phyloP scores from a whole-genome alignment of 1,140 invertebrate species.

The Brachionus paranguensis region DNA sequence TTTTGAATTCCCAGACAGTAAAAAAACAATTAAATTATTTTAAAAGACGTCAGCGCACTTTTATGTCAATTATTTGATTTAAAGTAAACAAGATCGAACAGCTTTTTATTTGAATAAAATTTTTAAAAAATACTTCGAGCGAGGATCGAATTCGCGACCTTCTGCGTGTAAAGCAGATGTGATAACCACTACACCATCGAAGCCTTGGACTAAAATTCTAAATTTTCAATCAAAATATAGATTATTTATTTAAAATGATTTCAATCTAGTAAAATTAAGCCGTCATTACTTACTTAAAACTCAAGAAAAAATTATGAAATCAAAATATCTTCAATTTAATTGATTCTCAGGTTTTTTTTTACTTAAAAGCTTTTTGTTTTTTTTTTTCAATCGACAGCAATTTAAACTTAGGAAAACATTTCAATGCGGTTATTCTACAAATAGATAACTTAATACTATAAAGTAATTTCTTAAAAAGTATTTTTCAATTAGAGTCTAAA shows the following conservation, averaged over 20 bases:
- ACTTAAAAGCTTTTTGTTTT: not conserved
- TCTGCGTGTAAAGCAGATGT: constrained; percentile 55
- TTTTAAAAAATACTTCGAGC: constrained; percentile 44
- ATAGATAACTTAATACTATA: not conserved
- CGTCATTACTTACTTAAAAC: too few species aligned
- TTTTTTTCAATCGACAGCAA: not conserved
- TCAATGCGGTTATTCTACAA: not conserved
- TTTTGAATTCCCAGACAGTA: not conserved
- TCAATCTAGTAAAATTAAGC: not conserved
- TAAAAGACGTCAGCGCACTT: not conserved
- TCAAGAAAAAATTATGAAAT: not conserved
- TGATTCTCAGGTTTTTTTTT: not conserved
- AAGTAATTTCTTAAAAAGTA: too few species aligned
- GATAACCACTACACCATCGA: constrained; percentile 53
- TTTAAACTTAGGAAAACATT: not conserved
- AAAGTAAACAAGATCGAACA: too few species aligned
- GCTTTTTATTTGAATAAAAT: not conserved
- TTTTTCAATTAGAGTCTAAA: not conserved
- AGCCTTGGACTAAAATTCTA: not conserved
- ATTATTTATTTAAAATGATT: not conserved
- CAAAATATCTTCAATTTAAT: not conserved
- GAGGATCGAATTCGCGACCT: constrained; percentile 52
- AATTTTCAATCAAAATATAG: not conserved
- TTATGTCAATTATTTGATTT: not conserved
- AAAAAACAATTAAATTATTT: not conserved